Evolutionary conservation across 2,888 invertebrate species (phyloP), one percentile per base, ranked within the genome.

Genomic region (Andrena fulva): DNA sequence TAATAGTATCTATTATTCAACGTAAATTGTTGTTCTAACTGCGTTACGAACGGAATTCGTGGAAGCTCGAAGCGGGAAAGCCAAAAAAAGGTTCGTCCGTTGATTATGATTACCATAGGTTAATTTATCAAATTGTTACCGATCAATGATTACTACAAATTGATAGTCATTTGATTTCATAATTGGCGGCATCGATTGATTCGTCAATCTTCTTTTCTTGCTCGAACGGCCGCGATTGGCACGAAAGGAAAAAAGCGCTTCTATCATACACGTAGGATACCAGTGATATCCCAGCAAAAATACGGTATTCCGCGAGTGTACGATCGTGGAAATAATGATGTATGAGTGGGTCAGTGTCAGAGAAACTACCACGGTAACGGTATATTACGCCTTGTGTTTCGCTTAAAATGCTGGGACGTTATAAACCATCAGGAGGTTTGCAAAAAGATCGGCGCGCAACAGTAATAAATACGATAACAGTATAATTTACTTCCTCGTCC

Each of bases 11-110:
- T 59, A 56, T 72, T 76, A 70, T 64, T 54, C 69, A 60, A 72
- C 59, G 77, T 54, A 67, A 81, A 73, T 82, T 72, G 42, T 60
- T 74, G 48, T 64, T 16, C n/a, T 29, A 29, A 70, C 52, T 24
- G 31, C 33, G 62, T 66, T 60, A 52, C 54, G 60, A 62, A n/a
- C n/a, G 70, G 56, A 63, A 50, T 82, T 75, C 75, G n/a, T 67
- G 7, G 75, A 68, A 75, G 42, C 8, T 12, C 35, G 8, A 6
- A 2, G 8, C 16, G 78, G 67, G 54, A 78, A 80, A 71, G 42
- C 48, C 67, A n/a, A 64, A 76, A 48, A 69, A 42, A 48, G 33
- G 52, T 62, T 64, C 48, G 33, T 20, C 33, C 16, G 7, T 4
- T 2, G 10, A 48, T 12, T 27, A 2, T 7, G 16, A 48, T 10